A percentile compares a stretch with the other conserved stretches of the same genome.
These are phyloP conservation scores for Epinotia ramella DNA, from an alignment of 2,888 invertebrate species.

Conservation along the genomic window DNA sequence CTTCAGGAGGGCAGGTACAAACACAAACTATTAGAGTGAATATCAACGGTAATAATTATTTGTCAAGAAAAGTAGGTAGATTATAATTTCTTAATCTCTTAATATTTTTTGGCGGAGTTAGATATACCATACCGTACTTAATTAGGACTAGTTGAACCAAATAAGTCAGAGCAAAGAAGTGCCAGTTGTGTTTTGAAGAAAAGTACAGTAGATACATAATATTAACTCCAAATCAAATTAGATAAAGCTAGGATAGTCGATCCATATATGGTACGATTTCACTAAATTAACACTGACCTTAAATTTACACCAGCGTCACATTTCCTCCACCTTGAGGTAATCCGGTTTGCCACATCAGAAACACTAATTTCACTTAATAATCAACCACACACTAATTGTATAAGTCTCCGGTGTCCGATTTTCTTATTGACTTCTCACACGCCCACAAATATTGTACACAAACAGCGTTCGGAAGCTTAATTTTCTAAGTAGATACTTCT, in stretches of 20 bases:
- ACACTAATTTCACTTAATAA: slow-evolving; percentile 75
- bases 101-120: background rate
- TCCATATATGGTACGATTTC: slow-evolving; percentile 7
- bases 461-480: slow-evolving; percentile 71
- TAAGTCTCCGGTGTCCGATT: slow-evolving; percentile 58
- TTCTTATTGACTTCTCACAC: slow-evolving; percentile 62
- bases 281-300: slow-evolving; percentile 73
- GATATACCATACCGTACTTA: background rate
- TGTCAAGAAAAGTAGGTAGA: background rate
- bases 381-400: slow-evolving; percentile 52
- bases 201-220: background rate
- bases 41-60: background rate
- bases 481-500: slow-evolving; percentile 61
- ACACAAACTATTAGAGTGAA: too few relatives aligned
- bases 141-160: background rate
- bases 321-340: slow-evolving; percentile 76
- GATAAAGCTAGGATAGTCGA: background rate
- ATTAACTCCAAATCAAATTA: background rate
- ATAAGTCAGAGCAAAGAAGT: background rate
- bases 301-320: slow-evolving; percentile 78
- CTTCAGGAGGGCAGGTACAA: too few relatives aligned
- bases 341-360: slow-evolving; percentile 83
- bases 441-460: slow-evolving; percentile 71
- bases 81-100: background rate
- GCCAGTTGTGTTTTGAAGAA: background rate